Evolutionary conservation across 2,113 vertebrate genomes (phyloP).

Genomic region (Lanius ludovicianus): DNA sequence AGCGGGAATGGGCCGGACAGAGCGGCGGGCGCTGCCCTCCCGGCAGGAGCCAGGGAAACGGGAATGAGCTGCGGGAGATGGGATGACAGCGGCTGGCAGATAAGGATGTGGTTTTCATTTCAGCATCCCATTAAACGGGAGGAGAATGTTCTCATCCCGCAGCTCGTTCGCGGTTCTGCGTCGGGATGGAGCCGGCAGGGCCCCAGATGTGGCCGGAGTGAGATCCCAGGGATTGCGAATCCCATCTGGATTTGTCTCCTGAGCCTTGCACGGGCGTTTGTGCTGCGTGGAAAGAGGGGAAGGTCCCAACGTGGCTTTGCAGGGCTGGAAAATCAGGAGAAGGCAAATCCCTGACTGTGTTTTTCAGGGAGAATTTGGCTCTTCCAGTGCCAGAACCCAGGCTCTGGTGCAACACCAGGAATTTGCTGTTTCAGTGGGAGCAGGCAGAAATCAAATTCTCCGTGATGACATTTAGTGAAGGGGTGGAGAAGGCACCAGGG

Average conservation of each 20-base stretch:
- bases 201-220: neutral
- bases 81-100: neutral
- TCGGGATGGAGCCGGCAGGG: neutral
- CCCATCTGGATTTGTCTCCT: neutral
- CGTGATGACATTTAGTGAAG: neutral
- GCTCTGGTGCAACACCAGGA: neutral
- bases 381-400: rapidly evolving
- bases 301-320: neutral
- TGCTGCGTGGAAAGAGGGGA: rapidly evolving
- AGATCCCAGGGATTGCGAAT: neutral
- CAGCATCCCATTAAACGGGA: neutral
- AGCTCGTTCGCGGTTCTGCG: neutral
- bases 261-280: neutral
- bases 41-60: neutral
- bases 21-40: neutral
- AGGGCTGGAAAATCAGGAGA: neutral
- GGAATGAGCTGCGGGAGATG: neutral
- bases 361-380: neutral
- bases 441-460: neutral
- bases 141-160: neutral
- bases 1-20: neutral
- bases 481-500: neutral
- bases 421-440: neutral
- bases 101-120: neutral
- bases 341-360: neutral